Evolutionary conservation across 2,113 vertebrate species (phyloP), one percentile per base, ranked within the genome.

Genomic region (Cavia porcellus): DNA sequence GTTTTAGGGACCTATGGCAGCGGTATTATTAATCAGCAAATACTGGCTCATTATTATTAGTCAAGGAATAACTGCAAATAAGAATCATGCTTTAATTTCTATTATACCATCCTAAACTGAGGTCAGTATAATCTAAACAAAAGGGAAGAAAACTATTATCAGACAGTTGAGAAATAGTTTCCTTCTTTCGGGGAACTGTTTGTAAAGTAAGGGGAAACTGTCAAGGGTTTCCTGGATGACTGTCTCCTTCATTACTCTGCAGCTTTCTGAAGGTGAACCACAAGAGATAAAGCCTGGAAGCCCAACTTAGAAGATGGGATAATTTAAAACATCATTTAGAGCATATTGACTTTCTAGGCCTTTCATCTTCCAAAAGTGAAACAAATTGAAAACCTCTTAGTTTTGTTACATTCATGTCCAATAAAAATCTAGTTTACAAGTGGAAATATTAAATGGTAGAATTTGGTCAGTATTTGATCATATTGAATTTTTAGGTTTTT

Each of bases 251-350:
- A 70, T 66, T 47, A 80, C 72, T 83, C 42, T 77, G 55, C 70
- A 85, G 75, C 12, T 96, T 98, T 70, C 84, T 92, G 85, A 80
- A 84, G 87, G 80, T 38, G 30, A 50, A 87, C 28, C 25, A 42
- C 57, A 94, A 20, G 17, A 55, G 75, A 57, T 70, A 92, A 90
- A 77, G 9, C 35, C 12, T 45, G 86, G 57, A 86, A n/a, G 61
- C 47, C 72, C 74, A 45, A 59, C 74, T 45, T 77, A 81, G 81
- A 77, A 92, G 52, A 93, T 0, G 19, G 0, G 1, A n/a, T 70
- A 77, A 89, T 92, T 50, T 81, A 64, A 85, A 89, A 81, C 12
- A 15, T 19, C 28, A 5, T 57, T 70, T 62, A 59, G 93, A 84
- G 9, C 70, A 32, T 68, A 45, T 81, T 80, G 24, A 83, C 52